Evolutionary conservation across 1,140 invertebrate genomes (phyloP), one percentile per base, ranked within the genome.

Genomic region (Listronotus oregonensis): DNA sequence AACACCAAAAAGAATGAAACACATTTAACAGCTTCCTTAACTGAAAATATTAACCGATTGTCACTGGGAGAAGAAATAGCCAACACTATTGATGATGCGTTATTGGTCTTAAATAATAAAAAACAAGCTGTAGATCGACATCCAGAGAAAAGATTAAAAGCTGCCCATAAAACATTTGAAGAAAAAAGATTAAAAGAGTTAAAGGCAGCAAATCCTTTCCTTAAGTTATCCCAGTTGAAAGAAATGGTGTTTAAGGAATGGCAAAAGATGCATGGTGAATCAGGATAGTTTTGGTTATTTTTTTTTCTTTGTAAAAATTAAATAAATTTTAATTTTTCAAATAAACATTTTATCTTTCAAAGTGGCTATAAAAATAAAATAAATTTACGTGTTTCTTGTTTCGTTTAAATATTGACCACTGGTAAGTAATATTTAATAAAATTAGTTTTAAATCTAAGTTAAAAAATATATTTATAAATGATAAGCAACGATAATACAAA

Each of bases 131-230:
- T 84, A 1, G 90, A 93, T 75, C 86, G 84, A 71, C 96, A 99
- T 85, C 96, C 96, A 0, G 97, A 99, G 77, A 94, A 92, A 77
- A 82, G 96, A 62, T 81, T 97, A 79, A 96, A 95, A 80, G 95
- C 96, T 44, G 96, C 96, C 0, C 98, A 90, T 75, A 84, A 86
- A 43, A 89, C 90, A 51, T 99, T 92, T 82, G 97, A 99, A 82
- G 90, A 94, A 70, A 80, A 80, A 50, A 89, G 91, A 79, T 81
- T 99, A 73, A 90, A 94, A 6, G 83, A 87, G 69, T 82, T 99
- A 9, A 99, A 98, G 80, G 83, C 86, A 52, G 94, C 98, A 81
- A 94, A 98, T 82, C 95, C 97, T 3, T 90, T 90, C 6, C 78
- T 98, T 51, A 86, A 95, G 67, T 79, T 94, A 56, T 90, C 91